phyloP scores from a whole-genome alignment of 2,888 invertebrate species.

The Cataglyphis livida region DNA sequence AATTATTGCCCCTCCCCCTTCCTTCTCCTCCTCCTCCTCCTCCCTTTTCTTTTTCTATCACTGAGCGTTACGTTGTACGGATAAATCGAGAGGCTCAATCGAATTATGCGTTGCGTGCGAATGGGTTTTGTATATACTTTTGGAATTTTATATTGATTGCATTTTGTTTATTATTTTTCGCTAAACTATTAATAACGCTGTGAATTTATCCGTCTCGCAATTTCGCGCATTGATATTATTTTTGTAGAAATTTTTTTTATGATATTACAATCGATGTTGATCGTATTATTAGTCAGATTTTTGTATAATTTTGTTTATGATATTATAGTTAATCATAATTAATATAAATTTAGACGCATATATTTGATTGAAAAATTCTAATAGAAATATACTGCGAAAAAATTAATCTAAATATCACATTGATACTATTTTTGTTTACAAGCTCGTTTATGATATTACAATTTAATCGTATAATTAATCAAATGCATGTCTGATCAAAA shows the following conservation, averaged over 20 bases:
- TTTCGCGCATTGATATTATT: neutral
- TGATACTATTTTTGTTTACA: neutral
- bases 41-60: neutral
- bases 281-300: too few species aligned
- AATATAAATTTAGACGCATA: neutral
- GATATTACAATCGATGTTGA: neutral
- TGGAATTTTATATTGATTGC: neutral
- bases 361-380: neutral
- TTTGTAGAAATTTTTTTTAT: neutral
- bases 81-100: slow-evolving; percentile 8
- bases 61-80: neutral
- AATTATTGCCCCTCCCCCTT: too few species aligned
- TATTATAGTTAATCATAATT: too few species aligned
- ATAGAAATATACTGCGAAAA: neutral
- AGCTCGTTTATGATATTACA: neutral
- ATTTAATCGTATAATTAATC: neutral
- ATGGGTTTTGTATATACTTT: slow-evolving; percentile 19
- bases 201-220: neutral
- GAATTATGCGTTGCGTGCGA: neutral
- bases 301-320: too few species aligned
- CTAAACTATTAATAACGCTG: neutral
- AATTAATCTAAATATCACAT: slow-evolving; percentile 16
- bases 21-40: neutral
- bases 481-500: neutral
- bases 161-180: neutral